A percentile compares a stretch with the other conserved stretches of the same genome.
Evolutionary conservation across 2,113 vertebrate species (phyloP).

Genomic region (Semicossyphus pulcher): DNA sequence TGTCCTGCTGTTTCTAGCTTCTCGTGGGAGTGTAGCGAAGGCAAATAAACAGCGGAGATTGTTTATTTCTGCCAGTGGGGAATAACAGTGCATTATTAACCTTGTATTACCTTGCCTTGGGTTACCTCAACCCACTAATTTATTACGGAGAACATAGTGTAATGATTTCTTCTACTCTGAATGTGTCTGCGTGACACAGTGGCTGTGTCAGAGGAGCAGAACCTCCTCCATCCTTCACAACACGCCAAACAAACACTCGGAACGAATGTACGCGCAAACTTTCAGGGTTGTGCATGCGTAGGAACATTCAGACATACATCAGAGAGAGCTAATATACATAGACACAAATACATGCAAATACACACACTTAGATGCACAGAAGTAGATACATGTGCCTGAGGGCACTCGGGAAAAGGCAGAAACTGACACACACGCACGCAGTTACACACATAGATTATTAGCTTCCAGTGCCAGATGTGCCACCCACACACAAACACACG

Average conservation of each 20-base stretch:
- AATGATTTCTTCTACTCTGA: slow-evolving; percentile 70
- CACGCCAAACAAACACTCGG: slow-evolving; percentile 45
- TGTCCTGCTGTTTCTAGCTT: slow-evolving; percentile 80
- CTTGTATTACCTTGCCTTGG: slow-evolving; percentile 82
- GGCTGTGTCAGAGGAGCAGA: slow-evolving; percentile 66
- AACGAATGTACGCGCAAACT: slow-evolving; percentile 37
- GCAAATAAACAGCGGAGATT: slow-evolving; percentile 83
- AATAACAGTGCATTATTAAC: slow-evolving; percentile 81
- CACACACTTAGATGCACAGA: slow-evolving; percentile 27
- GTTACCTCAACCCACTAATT: slow-evolving; percentile 79
- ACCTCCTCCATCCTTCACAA: slow-evolving; percentile 54
- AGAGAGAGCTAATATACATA: slow-evolving; percentile 27
- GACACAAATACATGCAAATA: slow-evolving; percentile 16
- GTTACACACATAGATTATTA: slow-evolving; percentile 60
- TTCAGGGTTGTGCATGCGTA: slow-evolving; percentile 41
- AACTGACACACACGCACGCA: slow-evolving; percentile 25
- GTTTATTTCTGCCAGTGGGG: slow-evolving; percentile 80
- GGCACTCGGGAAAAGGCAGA: slow-evolving; percentile 28
- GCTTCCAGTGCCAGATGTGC: slow-evolving; percentile 78
- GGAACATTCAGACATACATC: slow-evolving; percentile 46
- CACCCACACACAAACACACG: slow-evolving; percentile 70
- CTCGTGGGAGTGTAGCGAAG: slow-evolving; percentile 77
- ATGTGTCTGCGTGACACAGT: slow-evolving; percentile 72
- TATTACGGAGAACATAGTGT: slow-evolving; percentile 68
- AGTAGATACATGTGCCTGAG: slow-evolving; percentile 13